A percentile compares a stretch with the other conserved stretches of the same genome.
phyloP scores from a whole-genome alignment of 2,888 invertebrate species.

The Galerucella calmariensis region DNA sequence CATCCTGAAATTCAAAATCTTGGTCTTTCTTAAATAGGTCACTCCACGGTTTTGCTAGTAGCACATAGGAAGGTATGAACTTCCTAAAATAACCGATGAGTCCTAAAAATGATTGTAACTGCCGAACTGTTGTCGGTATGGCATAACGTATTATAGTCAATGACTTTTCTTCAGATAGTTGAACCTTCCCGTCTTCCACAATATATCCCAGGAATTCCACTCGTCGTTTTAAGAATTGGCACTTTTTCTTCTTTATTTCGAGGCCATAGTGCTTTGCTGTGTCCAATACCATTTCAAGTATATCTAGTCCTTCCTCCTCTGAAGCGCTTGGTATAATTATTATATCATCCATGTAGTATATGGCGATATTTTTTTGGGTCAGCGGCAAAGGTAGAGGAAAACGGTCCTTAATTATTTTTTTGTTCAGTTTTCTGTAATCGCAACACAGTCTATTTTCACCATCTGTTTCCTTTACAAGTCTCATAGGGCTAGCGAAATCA shows the following conservation, averaged over 20 bases:
- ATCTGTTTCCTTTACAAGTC: slow-evolving; percentile 37
- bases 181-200: slow-evolving; percentile 50
- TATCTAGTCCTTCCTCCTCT: slow-evolving; percentile 44
- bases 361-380: slow-evolving; percentile 16
- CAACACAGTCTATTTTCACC: slow-evolving; percentile 34
- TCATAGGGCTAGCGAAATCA: slow-evolving; percentile 42
- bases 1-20: slow-evolving; percentile 38
- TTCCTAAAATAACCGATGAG: slow-evolving; percentile 57
- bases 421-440: slow-evolving; percentile 41
- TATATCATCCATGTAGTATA: slow-evolving; percentile 38
- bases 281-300: slow-evolving; percentile 48
- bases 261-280: slow-evolving; percentile 49
- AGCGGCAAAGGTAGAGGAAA: slow-evolving; percentile 54
- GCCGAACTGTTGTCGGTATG: slow-evolving; percentile 47
- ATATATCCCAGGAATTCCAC: slow-evolving; percentile 50
- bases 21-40: slow-evolving; percentile 50
- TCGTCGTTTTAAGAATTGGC: slow-evolving; percentile 54
- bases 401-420: slow-evolving; percentile 40
- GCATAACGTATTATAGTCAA: slow-evolving; percentile 52
- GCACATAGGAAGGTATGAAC: slow-evolving; percentile 52
- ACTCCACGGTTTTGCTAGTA: slow-evolving; percentile 54
- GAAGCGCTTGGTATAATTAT: slow-evolving; percentile 26
- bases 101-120: slow-evolving; percentile 56
- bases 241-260: slow-evolving; percentile 57
- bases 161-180: slow-evolving; percentile 51